Evolutionary conservation across 2,113 vertebrate species (phyloP).

Genomic region (Antennarius striatus): DNA sequence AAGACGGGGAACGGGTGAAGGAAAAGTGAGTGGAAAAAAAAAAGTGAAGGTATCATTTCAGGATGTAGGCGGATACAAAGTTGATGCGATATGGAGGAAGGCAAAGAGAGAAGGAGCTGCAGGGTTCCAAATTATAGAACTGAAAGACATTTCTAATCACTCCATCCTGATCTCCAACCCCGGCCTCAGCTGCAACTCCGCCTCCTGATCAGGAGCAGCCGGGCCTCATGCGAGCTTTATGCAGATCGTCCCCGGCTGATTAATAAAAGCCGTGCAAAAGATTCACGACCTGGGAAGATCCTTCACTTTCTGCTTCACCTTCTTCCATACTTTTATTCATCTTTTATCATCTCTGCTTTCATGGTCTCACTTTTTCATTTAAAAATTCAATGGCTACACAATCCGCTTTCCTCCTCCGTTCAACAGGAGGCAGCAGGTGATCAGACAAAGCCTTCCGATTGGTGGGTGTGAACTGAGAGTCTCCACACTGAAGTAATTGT

Average conservation of each 20-base stretch:
- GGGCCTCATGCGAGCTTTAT: conserved; percentile 12
- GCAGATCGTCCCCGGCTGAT: conserved; percentile 44
- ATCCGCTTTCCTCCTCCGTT: conserved; percentile 3
- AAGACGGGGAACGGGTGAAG: conserved; percentile 1
- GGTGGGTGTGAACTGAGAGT: conserved; percentile 11
- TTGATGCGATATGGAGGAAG: neutral
- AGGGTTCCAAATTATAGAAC: neutral
- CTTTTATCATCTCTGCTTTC: conserved; percentile 20
- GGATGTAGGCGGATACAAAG: neutral
- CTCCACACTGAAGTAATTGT: conserved; percentile 43
- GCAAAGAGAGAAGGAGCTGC: conserved; percentile 2
- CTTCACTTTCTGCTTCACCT: neutral
- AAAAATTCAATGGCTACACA: conserved; percentile 17
- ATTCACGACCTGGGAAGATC: conserved; percentile 29
- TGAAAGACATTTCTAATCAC: neutral
- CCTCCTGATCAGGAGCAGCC: conserved; percentile 29
- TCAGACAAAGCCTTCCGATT: conserved; percentile 13
- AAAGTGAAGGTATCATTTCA: neutral
- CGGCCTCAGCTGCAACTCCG: neutral
- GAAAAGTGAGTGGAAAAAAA: neutral
- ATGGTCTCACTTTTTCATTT: neutral
- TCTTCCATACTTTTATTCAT: conserved; percentile 10
- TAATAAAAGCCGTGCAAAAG: neutral
- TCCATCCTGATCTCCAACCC: neutral
- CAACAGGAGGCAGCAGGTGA: conserved; percentile 15